A percentile compares a stretch with the other conserved stretches of the same genome.
These are phyloP conservation scores for Andricus quercusramuli DNA, from an alignment of 2,888 invertebrate species.

Conservation along the genomic window DNA sequence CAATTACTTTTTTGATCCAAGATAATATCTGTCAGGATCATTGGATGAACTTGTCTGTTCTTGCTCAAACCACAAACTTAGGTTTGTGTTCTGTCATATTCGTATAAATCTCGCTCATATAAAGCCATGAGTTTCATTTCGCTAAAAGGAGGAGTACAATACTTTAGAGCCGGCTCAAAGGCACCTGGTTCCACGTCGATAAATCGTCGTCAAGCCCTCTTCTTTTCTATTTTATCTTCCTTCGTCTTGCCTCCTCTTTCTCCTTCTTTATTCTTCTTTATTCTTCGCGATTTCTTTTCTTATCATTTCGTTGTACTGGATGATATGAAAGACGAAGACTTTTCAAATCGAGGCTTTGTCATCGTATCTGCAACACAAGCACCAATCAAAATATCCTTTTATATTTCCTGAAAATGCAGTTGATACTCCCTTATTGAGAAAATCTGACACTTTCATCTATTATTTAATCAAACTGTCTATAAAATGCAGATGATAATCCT, in stretches of 20 bases:
- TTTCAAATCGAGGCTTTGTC: conserved; percentile 11
- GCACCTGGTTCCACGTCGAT: conserved; percentile 69
- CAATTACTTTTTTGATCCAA: neutral
- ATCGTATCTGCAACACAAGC: neutral
- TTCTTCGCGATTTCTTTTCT: conserved; percentile 38
- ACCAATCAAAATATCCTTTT: conserved; percentile 18
- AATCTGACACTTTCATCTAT: neutral
- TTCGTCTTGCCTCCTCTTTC: conserved; percentile 27
- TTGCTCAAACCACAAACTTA: neutral
- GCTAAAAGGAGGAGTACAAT: conserved; percentile 55
- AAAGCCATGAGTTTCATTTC: conserved; percentile 59
- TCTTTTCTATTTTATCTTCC: conserved; percentile 39
- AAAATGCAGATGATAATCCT: too few species aligned
- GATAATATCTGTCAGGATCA: conserved; percentile 45
- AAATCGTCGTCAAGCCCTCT: conserved; percentile 61
- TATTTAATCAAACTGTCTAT: neutral
- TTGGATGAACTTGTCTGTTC: conserved; percentile 23
- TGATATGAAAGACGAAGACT: conserved; percentile 24
- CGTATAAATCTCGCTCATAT: conserved; percentile 52
- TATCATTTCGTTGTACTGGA: conserved; percentile 13
- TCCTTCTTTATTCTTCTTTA: neutral
- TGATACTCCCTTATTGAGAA: neutral
- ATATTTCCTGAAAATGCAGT: neutral
- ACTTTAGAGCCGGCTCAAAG: conserved; percentile 57
- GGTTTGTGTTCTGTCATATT: conserved; percentile 40